Evolutionary conservation across 1,140 invertebrate genomes (phyloP), one percentile per base, ranked within the genome.

Genomic region (Cardiocondyla obscurior): DNA sequence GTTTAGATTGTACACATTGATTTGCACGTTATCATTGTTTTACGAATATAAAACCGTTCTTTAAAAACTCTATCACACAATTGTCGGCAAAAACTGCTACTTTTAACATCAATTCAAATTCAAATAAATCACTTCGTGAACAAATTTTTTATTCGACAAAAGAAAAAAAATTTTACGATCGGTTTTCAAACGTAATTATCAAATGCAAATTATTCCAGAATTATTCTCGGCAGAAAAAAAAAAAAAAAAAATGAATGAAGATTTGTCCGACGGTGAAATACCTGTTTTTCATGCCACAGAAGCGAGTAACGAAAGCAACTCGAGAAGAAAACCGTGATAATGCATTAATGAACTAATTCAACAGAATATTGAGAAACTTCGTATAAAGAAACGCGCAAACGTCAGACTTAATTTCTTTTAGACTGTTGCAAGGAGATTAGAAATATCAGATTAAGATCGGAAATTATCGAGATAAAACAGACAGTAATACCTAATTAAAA

Each of bases 171-270:
- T 58, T 42, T 10, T 3, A 3, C 19, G 25, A 42, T 58, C 5
- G 28, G 58, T 2, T 44, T 60, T 16, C 39, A 16, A 6, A 58
- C 14, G 33, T 58, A 73, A 74, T 74, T 60, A 74, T 44, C 25
- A 74, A 22, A 60, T 60, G 36, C 55, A 74, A 74, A 74, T 74
- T 28, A 60, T 73, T 58, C 33, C 42, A 19, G n/a, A 58, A 44
- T 58, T 73, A 73, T 25, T 39, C 36, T 19, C 30, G 12, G 6
- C 30, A 14, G n/a, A 10, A 74, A 60, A n/a, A 19, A n/a, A 14
- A 44, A 10, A 74, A 60, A n/a, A 19, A n/a, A 14, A 44, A 33
- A 39, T 3, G 28, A 49, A 5, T 51, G 12, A 49, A 3, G 2
- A 2, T 42, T 58, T 2, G 8, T 25, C 10, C 14, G 7, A 16